phyloP scores from a whole-genome alignment of 2,888 invertebrate species.

The Punctoribates punctum region DNA sequence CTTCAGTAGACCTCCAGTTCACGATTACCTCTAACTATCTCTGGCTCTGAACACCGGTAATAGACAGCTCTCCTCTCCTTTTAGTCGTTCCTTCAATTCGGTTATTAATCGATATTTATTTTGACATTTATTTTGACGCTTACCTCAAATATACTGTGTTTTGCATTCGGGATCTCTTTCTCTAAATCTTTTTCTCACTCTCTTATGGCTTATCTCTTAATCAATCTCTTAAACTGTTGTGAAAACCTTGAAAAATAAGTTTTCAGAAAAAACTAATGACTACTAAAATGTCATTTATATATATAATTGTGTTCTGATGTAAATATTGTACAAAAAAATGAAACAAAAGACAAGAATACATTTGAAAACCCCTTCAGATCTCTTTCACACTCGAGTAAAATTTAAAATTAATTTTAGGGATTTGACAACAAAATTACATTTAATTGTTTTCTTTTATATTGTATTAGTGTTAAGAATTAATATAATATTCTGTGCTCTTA shows the following conservation, averaged over 20 bases:
- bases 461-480: conserved; percentile 29
- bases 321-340: conserved; percentile 32
- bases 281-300: conserved; percentile 26
- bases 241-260: conserved; percentile 33
- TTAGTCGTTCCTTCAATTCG: neutral
- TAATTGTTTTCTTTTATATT: conserved; percentile 27
- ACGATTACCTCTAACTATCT: neutral
- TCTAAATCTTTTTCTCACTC: conserved; percentile 15
- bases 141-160: neutral
- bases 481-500: conserved; percentile 30
- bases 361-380: conserved; percentile 23
- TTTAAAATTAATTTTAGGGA: conserved; percentile 19
- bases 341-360: conserved; percentile 19
- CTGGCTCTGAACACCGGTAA: neutral
- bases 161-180: neutral
- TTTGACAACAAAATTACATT: conserved; percentile 28
- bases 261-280: conserved; percentile 10
- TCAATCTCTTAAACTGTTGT: conserved; percentile 30
- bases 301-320: conserved; percentile 33
- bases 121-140: neutral
- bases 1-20: neutral
- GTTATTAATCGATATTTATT: neutral
- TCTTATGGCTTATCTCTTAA: neutral
- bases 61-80: neutral
- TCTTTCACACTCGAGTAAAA: conserved; percentile 23